These are phyloP conservation scores for Chanos chanos DNA, from an alignment of 2,797 vertebrate species.

Conservation along the genomic window DNA sequence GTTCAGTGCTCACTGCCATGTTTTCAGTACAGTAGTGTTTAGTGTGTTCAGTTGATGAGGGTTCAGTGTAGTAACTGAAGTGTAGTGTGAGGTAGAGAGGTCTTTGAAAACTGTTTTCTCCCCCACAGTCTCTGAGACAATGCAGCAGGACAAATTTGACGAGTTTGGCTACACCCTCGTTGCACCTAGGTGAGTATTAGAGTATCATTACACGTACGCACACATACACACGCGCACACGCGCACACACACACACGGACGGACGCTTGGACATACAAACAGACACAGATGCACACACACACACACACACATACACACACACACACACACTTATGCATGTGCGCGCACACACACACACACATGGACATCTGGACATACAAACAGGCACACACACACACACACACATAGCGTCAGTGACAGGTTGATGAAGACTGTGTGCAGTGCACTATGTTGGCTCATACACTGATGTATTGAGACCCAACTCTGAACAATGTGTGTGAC, in stretches of 20 bases:
- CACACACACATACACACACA: background rate
- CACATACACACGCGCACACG: background rate
- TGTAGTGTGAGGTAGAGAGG: too few relatives aligned
- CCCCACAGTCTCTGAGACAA: slow-evolving; percentile 80
- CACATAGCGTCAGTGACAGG: slow-evolving; percentile 29
- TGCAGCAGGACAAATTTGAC: slow-evolving; percentile 85
- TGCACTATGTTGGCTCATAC: slow-evolving; percentile 36
- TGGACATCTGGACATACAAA: too few relatives aligned
- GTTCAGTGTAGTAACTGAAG: too few relatives aligned
- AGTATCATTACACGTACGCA: background rate
- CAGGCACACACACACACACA: background rate
- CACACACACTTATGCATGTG: background rate
- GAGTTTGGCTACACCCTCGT: slow-evolving; percentile 88
- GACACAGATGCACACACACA: slow-evolving; percentile 16
- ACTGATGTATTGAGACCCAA: slow-evolving; percentile 35
- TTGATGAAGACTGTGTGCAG: slow-evolving; percentile 33
- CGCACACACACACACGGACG: background rate
- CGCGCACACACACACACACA: background rate
- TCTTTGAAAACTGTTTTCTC: too few relatives aligned
- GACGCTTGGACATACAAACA: background rate
- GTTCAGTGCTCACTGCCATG: too few relatives aligned
- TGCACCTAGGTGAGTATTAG: slow-evolving; percentile 85
- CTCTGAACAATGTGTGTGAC: slow-evolving; percentile 14
- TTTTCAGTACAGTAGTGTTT: too few relatives aligned
- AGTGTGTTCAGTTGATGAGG: too few relatives aligned